Evolutionary conservation across 2,113 vertebrate species (phyloP).

Genomic region (Pionites leucogaster): DNA sequence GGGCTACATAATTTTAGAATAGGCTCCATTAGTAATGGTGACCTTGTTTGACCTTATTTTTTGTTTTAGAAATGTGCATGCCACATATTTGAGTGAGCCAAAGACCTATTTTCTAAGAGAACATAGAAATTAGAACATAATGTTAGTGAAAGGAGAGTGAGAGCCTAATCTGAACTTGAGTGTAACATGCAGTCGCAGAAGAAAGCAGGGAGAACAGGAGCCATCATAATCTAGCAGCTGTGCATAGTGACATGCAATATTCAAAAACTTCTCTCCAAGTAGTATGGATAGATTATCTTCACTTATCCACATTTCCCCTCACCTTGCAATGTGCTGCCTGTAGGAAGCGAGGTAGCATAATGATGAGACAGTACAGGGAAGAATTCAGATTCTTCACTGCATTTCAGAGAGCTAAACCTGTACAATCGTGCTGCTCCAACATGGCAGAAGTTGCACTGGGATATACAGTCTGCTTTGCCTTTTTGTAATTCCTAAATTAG

Average conservation of each 20-base stretch:
- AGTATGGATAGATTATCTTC: background rate
- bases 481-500: background rate
- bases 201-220: background rate
- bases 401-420: background rate
- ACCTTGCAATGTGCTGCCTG: background rate
- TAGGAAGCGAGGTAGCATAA: background rate
- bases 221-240: background rate
- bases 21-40: background rate
- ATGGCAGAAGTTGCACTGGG: background rate
- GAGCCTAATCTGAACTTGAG: background rate
- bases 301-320: background rate
- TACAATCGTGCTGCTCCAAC: background rate
- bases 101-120: slow-evolving; percentile 24
- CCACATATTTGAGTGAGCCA: background rate
- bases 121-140: background rate
- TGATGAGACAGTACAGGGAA: background rate
- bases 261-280: background rate
- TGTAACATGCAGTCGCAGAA: background rate
- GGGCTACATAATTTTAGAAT: slow-evolving; percentile 59
- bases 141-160: background rate
- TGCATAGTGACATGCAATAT: background rate
- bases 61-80: background rate
- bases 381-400: background rate
- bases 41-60: slow-evolving; percentile 47
- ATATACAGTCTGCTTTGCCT: background rate